These are phyloP conservation scores for Astur gentilis DNA, from an alignment of 2,113 vertebrate species.

Conservation along the genomic window DNA sequence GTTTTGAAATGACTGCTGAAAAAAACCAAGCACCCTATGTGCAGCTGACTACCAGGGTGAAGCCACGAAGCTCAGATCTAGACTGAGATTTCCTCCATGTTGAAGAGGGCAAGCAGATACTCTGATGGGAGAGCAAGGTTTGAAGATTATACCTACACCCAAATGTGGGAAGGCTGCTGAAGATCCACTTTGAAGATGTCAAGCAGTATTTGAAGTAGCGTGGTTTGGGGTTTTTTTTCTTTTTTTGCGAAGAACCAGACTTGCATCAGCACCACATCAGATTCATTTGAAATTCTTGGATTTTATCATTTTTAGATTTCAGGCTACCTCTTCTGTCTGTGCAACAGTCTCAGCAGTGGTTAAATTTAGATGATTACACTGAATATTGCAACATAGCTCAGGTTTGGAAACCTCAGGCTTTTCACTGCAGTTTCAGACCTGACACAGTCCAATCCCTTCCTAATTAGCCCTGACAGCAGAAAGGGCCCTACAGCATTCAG, in stretches of 20 bases:
- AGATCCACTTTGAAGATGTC: background rate
- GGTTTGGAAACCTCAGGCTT: background rate
- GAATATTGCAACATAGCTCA: background rate
- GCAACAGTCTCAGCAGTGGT: background rate
- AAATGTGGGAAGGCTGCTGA: background rate
- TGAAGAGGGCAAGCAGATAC: background rate
- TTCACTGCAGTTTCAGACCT: background rate
- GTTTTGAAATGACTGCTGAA: background rate
- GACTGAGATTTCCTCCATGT: rapidly evolving
- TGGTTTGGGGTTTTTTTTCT: rapidly evolving
- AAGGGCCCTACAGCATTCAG: background rate
- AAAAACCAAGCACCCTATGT: background rate
- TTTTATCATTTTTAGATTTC: background rate
- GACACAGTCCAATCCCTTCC: background rate
- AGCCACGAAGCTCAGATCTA: background rate
- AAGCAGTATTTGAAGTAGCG: background rate
- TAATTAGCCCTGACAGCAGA: conserved; percentile 31
- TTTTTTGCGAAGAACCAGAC: background rate
- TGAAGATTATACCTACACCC: background rate
- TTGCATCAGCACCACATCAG: background rate
- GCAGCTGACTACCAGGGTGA: background rate
- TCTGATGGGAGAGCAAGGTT: background rate
- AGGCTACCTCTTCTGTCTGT: background rate
- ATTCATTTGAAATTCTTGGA: background rate
- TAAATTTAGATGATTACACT: background rate